A percentile compares a stretch with the other conserved stretches of the same genome.
Conservation (phyloP, 2,888 invertebrate genomes). For the Thymelicus lineola region DNA sequence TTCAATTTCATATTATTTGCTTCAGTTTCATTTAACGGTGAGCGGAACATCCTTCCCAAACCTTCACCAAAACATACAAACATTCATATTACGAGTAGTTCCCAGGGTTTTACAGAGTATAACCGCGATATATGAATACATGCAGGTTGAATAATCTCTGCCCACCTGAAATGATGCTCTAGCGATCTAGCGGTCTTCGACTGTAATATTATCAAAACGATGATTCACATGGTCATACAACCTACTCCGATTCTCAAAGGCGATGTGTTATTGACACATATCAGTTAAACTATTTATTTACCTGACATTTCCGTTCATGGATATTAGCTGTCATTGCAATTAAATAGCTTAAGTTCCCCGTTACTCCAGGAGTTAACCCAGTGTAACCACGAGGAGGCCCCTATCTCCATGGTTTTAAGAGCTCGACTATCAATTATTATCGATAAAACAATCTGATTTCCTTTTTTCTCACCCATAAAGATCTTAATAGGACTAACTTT, state of each 20-base stretch:
- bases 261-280: constrained; percentile 2
- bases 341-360: not conserved
- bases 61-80: too few species aligned
- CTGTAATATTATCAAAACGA: constrained; percentile 17
- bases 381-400: too few species aligned
- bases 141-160: constrained; percentile 24
- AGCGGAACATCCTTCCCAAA: too few species aligned
- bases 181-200: constrained; percentile 14
- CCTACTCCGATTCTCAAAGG: not conserved
- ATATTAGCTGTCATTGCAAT: not conserved
- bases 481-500: not conserved
- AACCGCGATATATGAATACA: constrained; percentile 12
- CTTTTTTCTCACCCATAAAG: too few species aligned
- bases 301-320: not conserved
- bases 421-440: too few species aligned
- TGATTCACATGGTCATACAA: not conserved
- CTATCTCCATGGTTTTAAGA: too few species aligned
- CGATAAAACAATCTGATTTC: too few species aligned
- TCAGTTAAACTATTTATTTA: not conserved
- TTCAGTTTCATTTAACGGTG: not conserved
- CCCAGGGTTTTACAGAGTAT: too few species aligned
- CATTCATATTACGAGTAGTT: too few species aligned
- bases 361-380: too few species aligned
- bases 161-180: constrained; percentile 7
- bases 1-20: too few species aligned